Evolutionary conservation across 2,797 vertebrate species (phyloP).

Genomic region (Ceryle rudis): DNA sequence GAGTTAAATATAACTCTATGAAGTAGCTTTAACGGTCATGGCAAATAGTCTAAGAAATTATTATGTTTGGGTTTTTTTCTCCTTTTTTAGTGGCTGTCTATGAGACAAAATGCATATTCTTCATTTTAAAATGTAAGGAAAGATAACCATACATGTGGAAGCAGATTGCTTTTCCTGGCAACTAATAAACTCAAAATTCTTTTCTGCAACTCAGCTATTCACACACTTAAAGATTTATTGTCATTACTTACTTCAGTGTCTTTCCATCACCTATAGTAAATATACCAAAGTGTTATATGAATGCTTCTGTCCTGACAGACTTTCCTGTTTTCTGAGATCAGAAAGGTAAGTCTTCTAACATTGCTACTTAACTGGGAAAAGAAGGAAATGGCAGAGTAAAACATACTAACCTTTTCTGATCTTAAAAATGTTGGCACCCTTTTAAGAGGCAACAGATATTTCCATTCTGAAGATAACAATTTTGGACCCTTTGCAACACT

Average conservation of each 20-base stretch:
- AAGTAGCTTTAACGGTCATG: neutral
- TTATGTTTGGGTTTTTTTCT: neutral
- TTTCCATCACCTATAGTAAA: neutral
- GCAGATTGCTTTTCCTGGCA: neutral
- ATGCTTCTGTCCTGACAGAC: neutral
- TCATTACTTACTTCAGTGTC: neutral
- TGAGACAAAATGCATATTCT: neutral
- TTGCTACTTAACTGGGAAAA: neutral
- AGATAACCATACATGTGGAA: neutral
- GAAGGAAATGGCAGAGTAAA: neutral
- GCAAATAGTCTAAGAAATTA: neutral
- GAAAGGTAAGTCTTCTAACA: neutral
- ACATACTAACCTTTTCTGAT: neutral
- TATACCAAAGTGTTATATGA: neutral
- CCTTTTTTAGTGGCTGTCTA: neutral
- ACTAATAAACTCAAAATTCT: neutral
- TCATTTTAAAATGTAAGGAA: neutral
- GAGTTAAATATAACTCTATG: conserved; percentile 18
- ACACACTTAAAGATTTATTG: neutral
- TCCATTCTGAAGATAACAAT: neutral
- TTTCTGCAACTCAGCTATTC: neutral
- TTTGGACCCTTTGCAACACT: neutral
- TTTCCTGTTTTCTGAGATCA: neutral
- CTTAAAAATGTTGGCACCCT: neutral
- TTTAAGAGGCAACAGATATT: neutral